Base-by-base conservation (phyloP, 92 coral and sea anemone genomes). In the Epizoanthus rinbou region DNA sequence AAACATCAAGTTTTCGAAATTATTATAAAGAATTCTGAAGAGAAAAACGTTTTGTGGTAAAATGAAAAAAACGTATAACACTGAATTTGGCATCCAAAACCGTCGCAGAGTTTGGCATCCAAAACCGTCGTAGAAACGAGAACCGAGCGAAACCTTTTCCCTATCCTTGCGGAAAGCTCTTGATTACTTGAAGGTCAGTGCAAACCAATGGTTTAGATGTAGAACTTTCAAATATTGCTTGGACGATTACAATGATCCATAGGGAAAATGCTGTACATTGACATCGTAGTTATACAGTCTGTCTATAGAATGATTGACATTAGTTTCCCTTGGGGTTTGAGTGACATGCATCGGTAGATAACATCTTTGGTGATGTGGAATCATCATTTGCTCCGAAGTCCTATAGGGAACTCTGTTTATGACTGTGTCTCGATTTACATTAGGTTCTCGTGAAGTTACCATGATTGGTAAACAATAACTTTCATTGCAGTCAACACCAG, bases 281-380 rank as follows among this genome's bases (percentile, higher is more conserved):
- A 37, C 17, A 21, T 60, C 70, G 21, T 37, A 39, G 11, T 21
- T 59, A 19, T 16, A 50, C 14, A 2, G 37, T 28, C 35, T 24
- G 64, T 59, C 11, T 33, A 56, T 16, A 17, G 3, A 39, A 3
- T 62, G 58, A 50, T 41, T 78, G 14, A 19, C 22, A 37, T 78
- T 62, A 21, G 16, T 4, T 78, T 52, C 31, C 18, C 65, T 22
- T 19, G 52, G n/a, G 24, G 28, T 43, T 63, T 62, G 72, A 14
- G 41, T 19, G 23, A 57, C 21, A 21, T 39, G 57, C 39, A 41
- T 50, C 17, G 71, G 71, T 45, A 37, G 69, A 60, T 3, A 62
- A 41, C 71, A 78, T 37, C 28, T 37, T 39, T 69, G 82, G 6
- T 62, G 82, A 60, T 16, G 52, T 19, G 66, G 69, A 14, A 63